Evolutionary conservation across 2,113 vertebrate genomes (phyloP), one percentile per base, ranked within the genome.

Genomic region (Saguinus midas): DNA sequence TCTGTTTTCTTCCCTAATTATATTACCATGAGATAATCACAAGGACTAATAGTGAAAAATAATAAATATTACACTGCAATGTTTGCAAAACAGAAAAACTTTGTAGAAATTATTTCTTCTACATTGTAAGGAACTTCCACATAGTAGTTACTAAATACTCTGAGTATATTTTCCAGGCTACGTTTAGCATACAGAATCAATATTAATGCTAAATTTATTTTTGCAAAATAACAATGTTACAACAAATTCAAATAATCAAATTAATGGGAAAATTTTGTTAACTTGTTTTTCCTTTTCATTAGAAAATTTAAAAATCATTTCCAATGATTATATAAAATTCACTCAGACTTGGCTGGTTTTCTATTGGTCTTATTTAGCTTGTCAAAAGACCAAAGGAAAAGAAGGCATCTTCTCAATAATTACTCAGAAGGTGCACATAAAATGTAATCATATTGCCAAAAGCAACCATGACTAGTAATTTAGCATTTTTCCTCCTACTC

Each of bases 301-400:
- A 72, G 92, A 97, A 92, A 94, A 88, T 78, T n/a, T 87, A 89
- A 21, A 95, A 93, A 94, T 91, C 72, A 80, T 72, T 96, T 96
- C 17, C 84, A 84, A 76, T 82, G 2, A 88, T 21, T 8, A 82
- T 20, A 91, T n/a, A 88, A 96, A 90, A 92, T 72, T 3, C 40
- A 90, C 9, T 76, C 73, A 94, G 16, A 84, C 7, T 78, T 92
- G 35, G 58, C 25, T 97, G 32, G 0, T 52, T 90, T 97, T 93
- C 45, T 82, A 1, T 96, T 94, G 23, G 52, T 96, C 96, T 93
- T 70, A 93, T 82, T 81, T 92, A 45, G 25, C 21, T 87, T 97
- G 89, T 94, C 61, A 61, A 87, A 96, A 94, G 27, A 76, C 70
- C 35, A 91, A 92, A 73, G 50, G 27, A 84, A 84, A 92, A 94